Base-by-base conservation (phyloP, 2,113 vertebrate genomes). In the Myxocyprinus asiaticus region DNA sequence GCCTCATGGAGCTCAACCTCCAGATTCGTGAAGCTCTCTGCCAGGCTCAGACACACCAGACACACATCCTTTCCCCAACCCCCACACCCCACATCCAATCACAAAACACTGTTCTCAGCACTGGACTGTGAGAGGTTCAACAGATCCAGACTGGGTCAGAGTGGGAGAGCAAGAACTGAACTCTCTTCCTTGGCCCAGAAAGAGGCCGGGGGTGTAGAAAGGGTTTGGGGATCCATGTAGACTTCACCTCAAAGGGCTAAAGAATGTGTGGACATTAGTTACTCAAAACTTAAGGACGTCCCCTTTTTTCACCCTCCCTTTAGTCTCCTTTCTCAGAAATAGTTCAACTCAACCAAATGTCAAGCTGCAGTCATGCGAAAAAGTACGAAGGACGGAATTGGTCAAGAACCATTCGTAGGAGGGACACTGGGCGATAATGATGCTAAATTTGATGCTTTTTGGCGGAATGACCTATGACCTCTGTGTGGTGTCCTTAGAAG, bases 1-100 rank as follows among this genome's bases (percentile, higher is more conserved):
- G 97, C 86, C 91, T 99, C 86, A 99, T 98, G 95, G 96, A 98
- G 88, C 94, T 99, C 47, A 99, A 99, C 85, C 92, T 99, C 76
- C 96, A 99, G 92, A 98, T 99, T 83, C 91, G 96, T 2, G 95
- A 98, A 90, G 95, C 95, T 55, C 92, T 99, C 61, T 95, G 95
- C 81, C 88, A 87, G 87, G 95, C 95, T 61, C 96, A 97, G 68
- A 92, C 94, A 2, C 56, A 78, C 53, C 79, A 74, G 79, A 56
- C 65, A 2, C 15, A 5, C 56, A 63, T 79, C 56, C 67, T 44
- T 15, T 69, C 77, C 9, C 67, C 67, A 17, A 68, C 67, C 15
- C 45, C 67, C 22, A 62, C 67, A 10, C n/a, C 43, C 9, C 77
- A 53, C 65, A 71, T 63, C 77, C 71, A 74, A 78, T 83, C 74